Base-by-base conservation (phyloP, 1,140 invertebrate species). In the Heliothis virescens region DNA sequence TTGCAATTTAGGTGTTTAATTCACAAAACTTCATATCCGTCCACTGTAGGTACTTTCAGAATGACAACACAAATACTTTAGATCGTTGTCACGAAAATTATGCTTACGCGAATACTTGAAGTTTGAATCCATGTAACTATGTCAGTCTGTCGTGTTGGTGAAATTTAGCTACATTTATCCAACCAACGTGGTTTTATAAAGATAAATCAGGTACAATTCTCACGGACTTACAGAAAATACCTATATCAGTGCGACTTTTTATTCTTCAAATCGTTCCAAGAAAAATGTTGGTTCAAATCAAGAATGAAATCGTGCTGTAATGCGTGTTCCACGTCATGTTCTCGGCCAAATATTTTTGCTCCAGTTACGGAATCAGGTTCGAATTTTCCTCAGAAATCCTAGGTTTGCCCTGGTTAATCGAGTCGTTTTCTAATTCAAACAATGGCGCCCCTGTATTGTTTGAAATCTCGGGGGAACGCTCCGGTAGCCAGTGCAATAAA, bases 391-490 rank as follows among this genome's bases (percentile, higher is more conserved):
- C 34, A 16, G 29, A 48, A 67, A 48, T 15, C 9, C 41, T 41
- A 10, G 63, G 47, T 67, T 67, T 48, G 63, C 48, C 47, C 41
- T 3, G 41, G 63, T 18, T 67, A 67, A 67, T 67, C 63, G 63
- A 67, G 63, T 67, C 63, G 48, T 67, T 67, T 67, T 48, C 41
- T 67, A 67, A 67, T 67, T 67, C 16, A 41, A 41, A 16, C 41
- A 21, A 41, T 41, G 34, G 34, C 34, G 34, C 34, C 34, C 34
- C 34, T 41, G 41, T 67, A 67, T 67, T 67, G 63, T 67, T 67
- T 41, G 41, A 67, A 48, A 11, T 67, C 63, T 67, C 63, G 3
- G 41, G 3, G 63, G 41, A 67, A 48, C 50, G 3, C 41, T 48
- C 48, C 63, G 1, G 57, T 60, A 48, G 63, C 63, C 3, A 18